Percentiles rank a stretch among this genome's conserved stretches.
phyloP scores from a whole-genome alignment of 2,113 vertebrate species.

The Noctilio leporinus region DNA sequence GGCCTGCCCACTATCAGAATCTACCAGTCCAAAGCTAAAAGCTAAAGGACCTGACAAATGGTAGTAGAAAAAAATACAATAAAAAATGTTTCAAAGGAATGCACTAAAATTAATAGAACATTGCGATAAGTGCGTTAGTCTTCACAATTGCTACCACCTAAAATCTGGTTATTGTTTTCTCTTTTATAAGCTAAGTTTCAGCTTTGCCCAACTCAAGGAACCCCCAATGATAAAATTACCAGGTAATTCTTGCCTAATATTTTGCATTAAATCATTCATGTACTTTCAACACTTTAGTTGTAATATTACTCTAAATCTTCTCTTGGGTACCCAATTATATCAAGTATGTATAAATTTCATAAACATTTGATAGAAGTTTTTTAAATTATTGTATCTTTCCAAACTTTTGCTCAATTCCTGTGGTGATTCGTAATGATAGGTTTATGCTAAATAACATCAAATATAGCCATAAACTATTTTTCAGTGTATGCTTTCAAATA shows the following conservation, averaged over 20 bases:
- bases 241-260: background rate
- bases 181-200: background rate
- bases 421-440: slow-evolving; percentile 29
- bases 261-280: background rate
- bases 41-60: too few species aligned
- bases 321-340: background rate
- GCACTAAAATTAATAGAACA: background rate
- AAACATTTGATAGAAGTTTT: background rate
- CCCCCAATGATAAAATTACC: background rate
- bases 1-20: too few species aligned
- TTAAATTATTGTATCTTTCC: background rate
- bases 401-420: slow-evolving; percentile 42
- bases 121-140: background rate
- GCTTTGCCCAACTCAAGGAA: background rate
- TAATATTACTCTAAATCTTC: background rate
- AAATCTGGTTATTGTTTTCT: background rate
- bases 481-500: slow-evolving; percentile 33
- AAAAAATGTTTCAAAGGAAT: background rate
- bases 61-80: too few species aligned
- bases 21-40: too few species aligned
- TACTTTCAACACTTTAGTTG: background rate
- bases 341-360: slow-evolving; percentile 4
- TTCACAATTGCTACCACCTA: background rate
- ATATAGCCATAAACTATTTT: background rate
- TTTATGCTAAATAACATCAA: slow-evolving; percentile 7